Conservation (phyloP, 1,140 invertebrate species). For the Zeugodacus cucurbitae region DNA sequence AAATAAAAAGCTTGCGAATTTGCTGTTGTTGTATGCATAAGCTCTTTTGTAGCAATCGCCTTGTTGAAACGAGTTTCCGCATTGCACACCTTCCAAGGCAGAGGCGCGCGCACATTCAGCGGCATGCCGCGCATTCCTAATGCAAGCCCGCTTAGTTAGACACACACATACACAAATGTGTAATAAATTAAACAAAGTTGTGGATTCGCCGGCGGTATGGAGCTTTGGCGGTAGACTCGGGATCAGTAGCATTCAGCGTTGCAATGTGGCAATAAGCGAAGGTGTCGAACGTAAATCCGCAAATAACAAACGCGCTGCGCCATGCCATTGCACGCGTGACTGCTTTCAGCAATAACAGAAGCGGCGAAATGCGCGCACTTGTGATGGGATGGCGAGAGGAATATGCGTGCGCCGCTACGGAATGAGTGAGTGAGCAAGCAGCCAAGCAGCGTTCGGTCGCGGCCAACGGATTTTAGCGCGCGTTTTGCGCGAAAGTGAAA, state of each 20-base stretch:
- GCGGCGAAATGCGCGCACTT: neutral
- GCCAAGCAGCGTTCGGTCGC: neutral
- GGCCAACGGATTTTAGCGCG: neutral
- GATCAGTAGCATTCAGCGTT: neutral
- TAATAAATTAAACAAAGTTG: neutral
- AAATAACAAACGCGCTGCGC: neutral
- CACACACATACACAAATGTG: neutral
- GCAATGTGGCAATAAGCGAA: neutral
- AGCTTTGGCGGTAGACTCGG: neutral
- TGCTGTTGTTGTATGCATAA: neutral
- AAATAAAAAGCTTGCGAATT: neutral
- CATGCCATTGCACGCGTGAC: neutral
- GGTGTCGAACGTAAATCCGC: slow-evolving; percentile 4
- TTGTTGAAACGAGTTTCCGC: slow-evolving; percentile 18
- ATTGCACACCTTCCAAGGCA: neutral
- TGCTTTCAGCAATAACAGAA: neutral
- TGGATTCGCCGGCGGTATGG: neutral
- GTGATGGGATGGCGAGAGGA: neutral
- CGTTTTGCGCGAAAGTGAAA: slow-evolving; percentile 27
- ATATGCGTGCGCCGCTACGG: neutral
- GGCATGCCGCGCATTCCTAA: neutral
- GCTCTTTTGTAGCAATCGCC: neutral
- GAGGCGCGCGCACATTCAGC: neutral
- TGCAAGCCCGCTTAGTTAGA: neutral
- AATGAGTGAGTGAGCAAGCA: neutral